Conservation (phyloP, 2,888 invertebrate species). For the Oscheius sp. region DNA sequence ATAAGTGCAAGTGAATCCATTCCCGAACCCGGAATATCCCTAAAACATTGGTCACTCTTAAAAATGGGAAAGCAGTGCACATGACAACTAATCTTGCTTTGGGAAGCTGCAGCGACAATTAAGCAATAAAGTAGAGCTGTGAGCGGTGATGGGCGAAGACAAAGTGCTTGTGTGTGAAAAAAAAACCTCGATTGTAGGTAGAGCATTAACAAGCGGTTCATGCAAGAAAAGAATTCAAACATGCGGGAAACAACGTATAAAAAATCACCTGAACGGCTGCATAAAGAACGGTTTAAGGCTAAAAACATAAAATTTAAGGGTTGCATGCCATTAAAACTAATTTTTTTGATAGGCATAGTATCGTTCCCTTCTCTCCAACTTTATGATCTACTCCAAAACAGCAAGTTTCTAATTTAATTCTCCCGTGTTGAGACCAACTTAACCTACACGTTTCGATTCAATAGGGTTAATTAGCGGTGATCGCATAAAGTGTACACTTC, state of each 20-base stretch:
- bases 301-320: conserved; percentile 44
- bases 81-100: conserved; percentile 15
- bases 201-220: not conserved
- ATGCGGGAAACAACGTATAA: conserved; percentile 25
- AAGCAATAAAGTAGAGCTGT: conserved; percentile 11
- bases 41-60: conserved; percentile 22
- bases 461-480: too few relatives aligned
- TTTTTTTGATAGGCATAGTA: too few relatives aligned
- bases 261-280: conserved; percentile 41
- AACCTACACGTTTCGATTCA: too few relatives aligned
- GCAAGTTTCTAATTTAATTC: too few relatives aligned
- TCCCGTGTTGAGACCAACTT: too few relatives aligned
- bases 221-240: conserved; percentile 9
- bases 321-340: too few relatives aligned
- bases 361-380: too few relatives aligned
- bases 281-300: conserved; percentile 66
- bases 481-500: too few relatives aligned
- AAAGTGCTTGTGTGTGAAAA: too few relatives aligned
- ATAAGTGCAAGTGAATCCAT: conserved; percentile 74
- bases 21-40: conserved; percentile 54
- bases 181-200: too few relatives aligned
- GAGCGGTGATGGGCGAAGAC: not conserved
- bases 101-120: conserved; percentile 23
- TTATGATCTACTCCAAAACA: too few relatives aligned
- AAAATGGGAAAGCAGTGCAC: not conserved